Conservation (phyloP, 1,140 invertebrate genomes). For the Pogonomyrmex barbatus region DNA sequence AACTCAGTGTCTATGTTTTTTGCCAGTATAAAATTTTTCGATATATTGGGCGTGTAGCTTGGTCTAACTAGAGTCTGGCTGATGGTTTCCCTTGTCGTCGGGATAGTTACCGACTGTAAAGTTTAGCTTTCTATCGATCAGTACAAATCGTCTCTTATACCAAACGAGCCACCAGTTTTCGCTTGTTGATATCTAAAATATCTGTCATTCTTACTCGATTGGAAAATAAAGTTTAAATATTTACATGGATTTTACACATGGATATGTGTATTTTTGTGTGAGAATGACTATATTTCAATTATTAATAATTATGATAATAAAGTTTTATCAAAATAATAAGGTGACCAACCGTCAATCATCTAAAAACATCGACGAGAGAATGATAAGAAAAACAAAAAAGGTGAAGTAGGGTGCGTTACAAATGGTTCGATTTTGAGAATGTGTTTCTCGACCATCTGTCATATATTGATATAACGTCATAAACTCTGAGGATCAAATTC, state of each 20-base stretch:
- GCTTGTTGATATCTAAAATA: slow-evolving; percentile 34
- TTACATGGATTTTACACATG: neutral
- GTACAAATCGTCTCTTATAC: slow-evolving; percentile 26
- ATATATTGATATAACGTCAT: neutral
- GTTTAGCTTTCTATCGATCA: neutral
- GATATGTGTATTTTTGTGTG: neutral
- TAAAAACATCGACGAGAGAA: neutral
- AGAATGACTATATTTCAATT: neutral
- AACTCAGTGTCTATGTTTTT: slow-evolving; percentile 31
- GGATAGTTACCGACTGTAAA: slow-evolving; percentile 46
- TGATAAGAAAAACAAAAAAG: neutral
- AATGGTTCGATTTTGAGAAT: neutral
- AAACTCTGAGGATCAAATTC: neutral
- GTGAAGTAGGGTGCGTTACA: neutral
- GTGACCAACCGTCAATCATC: neutral
- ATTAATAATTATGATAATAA: neutral
- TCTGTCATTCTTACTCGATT: neutral
- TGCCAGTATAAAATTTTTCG: neutral
- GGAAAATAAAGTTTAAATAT: neutral
- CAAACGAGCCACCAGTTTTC: slow-evolving; percentile 40
- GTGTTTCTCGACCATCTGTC: neutral
- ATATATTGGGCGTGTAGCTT: neutral
- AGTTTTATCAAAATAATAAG: neutral
- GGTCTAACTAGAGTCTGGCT: neutral
- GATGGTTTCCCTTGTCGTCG: neutral